Evolutionary conservation across 2,797 vertebrate species (phyloP), one percentile per base, ranked within the genome.

Genomic region (Sandelia bainsii): DNA sequence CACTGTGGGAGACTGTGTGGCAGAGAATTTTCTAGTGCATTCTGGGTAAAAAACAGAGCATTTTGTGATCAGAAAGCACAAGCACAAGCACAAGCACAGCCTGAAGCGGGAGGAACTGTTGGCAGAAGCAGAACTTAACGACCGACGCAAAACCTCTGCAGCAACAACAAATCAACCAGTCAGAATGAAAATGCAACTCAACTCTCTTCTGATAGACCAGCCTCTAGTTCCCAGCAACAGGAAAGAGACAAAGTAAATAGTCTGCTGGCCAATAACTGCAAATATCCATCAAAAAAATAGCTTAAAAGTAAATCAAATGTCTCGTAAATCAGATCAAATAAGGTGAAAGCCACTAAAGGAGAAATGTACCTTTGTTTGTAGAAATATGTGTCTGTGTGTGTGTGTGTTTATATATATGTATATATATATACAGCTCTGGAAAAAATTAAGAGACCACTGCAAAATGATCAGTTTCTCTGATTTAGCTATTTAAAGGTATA

Each of bases 131-230:
- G 69, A 79, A 76, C 51, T 83, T 77, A 80, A 84, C 70, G 67
- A 81, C 76, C 76, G 84, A 82, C 46, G 75, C 83, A 83, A 72
- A 82, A 80, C 59, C 86, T 85, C 89, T 87, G 87, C 87, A 87
- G 90, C 82, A 59, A 48, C 78, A 70, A 87, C 84, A 88, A 89
- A 86, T 88, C 88, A 89, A 76, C 1, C 46, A 42, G 69, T 40
- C 67, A 45, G 67, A 52, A 54, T 68, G 78, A 71, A 29, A 34
- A 50, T 50, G 42, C 34, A n/a, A 53, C 69, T 34, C 54, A 2
- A 16, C 39, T 29, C 72, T 42, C 34, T 29, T 42, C 34, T 37
- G 78, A 17, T 14, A 6, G 69, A 50, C 0, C 58, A 14, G 44
- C 27, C 3, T 61, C 22, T 0, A 0, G 32, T 12, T 59, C 40